Base-by-base conservation (phyloP, 2,888 invertebrate species). In the Meiosimyza platycephala region DNA sequence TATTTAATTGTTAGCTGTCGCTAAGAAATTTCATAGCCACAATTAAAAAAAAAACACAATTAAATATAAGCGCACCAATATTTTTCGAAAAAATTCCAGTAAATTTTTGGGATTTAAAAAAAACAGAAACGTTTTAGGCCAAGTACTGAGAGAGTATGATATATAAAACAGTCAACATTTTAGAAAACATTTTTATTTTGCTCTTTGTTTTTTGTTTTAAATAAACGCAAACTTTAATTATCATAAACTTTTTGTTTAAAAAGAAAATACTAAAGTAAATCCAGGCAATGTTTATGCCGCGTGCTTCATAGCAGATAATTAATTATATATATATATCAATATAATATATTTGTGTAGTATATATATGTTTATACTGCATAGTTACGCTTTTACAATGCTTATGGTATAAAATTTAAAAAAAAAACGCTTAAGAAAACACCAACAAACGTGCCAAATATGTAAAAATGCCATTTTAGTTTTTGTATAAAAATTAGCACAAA, bases 1-100 rank as follows among this genome's bases (percentile, higher is more conserved):
- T 51, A n/a, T 40, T n/a, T 67, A 57, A 55, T 47, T 47, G 67
- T 51, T 64, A 40, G 64, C 52, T 67, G 67, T 67, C 67, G 55
- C 18, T 67, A 18, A 15, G 67, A 57, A 57, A 67, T 67, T 67
- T 67, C 57, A 18, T 48, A 57, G 18, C 47, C 7, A 5, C 48
- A 12, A 47, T 15, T n/a, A 40, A 65, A 33, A 28, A 7, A 40
- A 9, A 9, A 40, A 40, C 40, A 40, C 40, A 40, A 40, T 1
- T 7, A 40, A 9, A 9, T 40, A 1, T 6, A 40, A 40, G 40
- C 40, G 40, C 40, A 9, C 40, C 40, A 40, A 40, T 40, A 7
- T 6, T 9, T 40, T 6, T 40, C 9, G 6, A 40, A 40, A 40
- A 40, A 40, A 40, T 40, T 6, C 40, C 40, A 40, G 9, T 40